These are phyloP conservation scores for Thalassoma bifasciatum DNA, from an alignment of 2,113 vertebrate genomes.

Conservation along the genomic window DNA sequence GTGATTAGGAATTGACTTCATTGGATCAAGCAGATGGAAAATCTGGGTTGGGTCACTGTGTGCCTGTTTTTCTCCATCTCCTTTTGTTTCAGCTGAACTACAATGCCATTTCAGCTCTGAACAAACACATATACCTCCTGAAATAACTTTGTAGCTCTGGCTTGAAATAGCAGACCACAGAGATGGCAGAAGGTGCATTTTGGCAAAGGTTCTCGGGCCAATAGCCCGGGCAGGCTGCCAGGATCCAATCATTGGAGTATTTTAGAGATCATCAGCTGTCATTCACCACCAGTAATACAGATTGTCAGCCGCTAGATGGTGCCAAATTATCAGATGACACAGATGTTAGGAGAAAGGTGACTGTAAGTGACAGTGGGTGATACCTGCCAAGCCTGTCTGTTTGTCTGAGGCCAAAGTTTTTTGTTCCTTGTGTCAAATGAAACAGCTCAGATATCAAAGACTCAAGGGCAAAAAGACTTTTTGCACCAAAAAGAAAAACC, in stretches of 20 bases:
- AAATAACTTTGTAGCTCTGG: slow-evolving; percentile 35
- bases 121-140: slow-evolving; percentile 9
- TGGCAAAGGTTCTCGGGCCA: slow-evolving; percentile 20
- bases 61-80: slow-evolving; percentile 4
- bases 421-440: too few relatives aligned
- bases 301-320: slow-evolving; percentile 51
- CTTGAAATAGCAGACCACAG: slow-evolving; percentile 35
- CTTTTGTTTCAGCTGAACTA: neutral
- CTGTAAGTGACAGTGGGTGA: too few relatives aligned
- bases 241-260: slow-evolving; percentile 5
- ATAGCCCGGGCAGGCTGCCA: slow-evolving; percentile 52
- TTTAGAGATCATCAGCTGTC: neutral
- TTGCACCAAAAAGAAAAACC: too few relatives aligned
- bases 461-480: too few relatives aligned
- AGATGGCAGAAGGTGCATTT: slow-evolving; percentile 28
- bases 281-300: neutral
- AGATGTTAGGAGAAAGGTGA: too few relatives aligned
- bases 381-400: neutral
- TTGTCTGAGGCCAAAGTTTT: too few relatives aligned
- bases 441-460: too few relatives aligned
- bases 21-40: slow-evolving; percentile 6
- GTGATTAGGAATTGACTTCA: slow-evolving; percentile 8
- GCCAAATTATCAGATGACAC: slow-evolving; percentile 10
- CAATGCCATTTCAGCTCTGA: neutral
- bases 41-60: neutral